Base-by-base conservation (phyloP, 2,888 invertebrate genomes). In the Branchellion lobata region DNA sequence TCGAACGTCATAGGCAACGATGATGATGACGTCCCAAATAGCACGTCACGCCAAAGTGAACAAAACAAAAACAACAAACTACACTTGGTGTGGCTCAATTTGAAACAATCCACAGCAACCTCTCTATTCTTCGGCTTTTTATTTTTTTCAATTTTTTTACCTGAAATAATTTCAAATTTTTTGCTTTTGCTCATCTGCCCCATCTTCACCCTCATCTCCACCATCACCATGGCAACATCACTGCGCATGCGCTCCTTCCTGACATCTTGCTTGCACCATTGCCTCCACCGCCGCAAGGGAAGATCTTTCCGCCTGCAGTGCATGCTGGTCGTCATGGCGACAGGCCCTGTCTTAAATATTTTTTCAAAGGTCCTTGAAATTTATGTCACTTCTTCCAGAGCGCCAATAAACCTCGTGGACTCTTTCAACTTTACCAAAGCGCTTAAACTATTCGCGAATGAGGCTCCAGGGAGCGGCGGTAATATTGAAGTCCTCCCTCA, bases 401-500 rank as follows among this genome's bases (percentile, higher is more conserved):
- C 3, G 3, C 61, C 21, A 57, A 57, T 57, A 57, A 57, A 57
- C 24, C 21, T 24, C 5, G 5, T n/a, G 21, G 61, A 24, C 11
- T n/a, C 61, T 57, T 57, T 57, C 61, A 57, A 57, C 61, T 57
- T 57, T n/a, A 24, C 61, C 3, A 5, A 57, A n/a, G 11, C 61
- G 21, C 24, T 57, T 57, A 57, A 57, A 57, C 21, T 57, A 57
- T 57, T n/a, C 61, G 14, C n/a, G 21, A 57, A 57, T n/a, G 61
- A 57, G n/a, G n/a, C 61, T 57, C 61, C 18, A 1, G 47, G n/a
- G 29, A 74, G 29, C 18, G 3, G 2, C 11, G 53, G 14, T 27
- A 40, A 27, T 1, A 51, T 51, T 24, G 74, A 47, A n/a, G 24
- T 47, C n/a, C 24, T 29, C 11, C 53, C 29, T 11, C 47, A 47